These are phyloP conservation scores for Artemia sp. DNA, from an alignment of 2,888 invertebrate species.

Conservation along the genomic window DNA sequence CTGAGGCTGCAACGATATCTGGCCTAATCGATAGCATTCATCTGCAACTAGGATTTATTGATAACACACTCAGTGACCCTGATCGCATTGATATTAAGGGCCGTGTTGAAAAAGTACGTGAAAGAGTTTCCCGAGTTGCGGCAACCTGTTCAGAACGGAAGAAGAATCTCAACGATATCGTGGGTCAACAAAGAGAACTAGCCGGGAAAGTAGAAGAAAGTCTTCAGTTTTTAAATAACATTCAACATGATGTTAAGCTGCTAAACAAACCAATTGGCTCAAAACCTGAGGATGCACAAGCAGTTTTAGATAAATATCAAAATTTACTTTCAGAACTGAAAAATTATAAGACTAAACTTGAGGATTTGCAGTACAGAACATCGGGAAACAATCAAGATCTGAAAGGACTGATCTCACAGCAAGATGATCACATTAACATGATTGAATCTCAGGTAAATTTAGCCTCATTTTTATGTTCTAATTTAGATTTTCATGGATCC, in stretches of 20 bases:
- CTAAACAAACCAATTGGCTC: conserved; percentile 71
- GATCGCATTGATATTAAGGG: conserved; percentile 68
- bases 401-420: conserved; percentile 56
- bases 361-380: conserved; percentile 43
- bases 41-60: conserved; percentile 59
- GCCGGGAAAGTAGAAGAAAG: conserved; percentile 61
- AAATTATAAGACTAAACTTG: conserved; percentile 19
- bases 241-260: conserved; percentile 65
- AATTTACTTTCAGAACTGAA: conserved; percentile 50
- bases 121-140: conserved; percentile 55
- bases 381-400: conserved; percentile 54
- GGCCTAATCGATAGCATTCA: conserved; percentile 53
- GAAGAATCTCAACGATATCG: conserved; percentile 51
- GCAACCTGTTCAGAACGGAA: conserved; percentile 58
- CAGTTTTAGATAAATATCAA: conserved; percentile 39
- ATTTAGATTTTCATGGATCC: too few relatives aligned
- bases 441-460: conserved; percentile 59
- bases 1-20: conserved; percentile 52
- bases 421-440: conserved; percentile 65
- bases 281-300: conserved; percentile 71
- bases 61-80: conserved; percentile 61
- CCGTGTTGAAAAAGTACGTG: conserved; percentile 55
- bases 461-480: too few relatives aligned
- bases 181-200: conserved; percentile 62
- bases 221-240: conserved; percentile 54